Conservation (phyloP, 2,113 vertebrate species). For the Hippocampus abdominalis region DNA sequence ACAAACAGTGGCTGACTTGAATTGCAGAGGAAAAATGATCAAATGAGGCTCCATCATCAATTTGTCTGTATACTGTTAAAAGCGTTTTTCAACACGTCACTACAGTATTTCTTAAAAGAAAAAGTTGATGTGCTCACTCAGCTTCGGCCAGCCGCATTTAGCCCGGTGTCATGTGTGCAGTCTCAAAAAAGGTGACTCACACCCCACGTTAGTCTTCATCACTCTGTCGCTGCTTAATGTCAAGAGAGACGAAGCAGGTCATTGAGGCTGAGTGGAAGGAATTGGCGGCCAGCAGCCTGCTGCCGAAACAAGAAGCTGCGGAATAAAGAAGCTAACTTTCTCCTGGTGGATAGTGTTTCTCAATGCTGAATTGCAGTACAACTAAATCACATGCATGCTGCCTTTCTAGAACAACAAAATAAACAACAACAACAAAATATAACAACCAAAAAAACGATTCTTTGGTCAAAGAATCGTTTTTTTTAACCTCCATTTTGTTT, state of each 20-base stretch:
- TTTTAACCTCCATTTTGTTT: background rate
- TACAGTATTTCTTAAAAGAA: background rate
- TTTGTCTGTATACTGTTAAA: background rate
- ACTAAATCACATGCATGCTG: background rate
- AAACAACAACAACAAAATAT: too few species aligned
- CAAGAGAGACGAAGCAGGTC: slow-evolving; percentile 38
- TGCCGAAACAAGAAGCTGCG: slow-evolving; percentile 31
- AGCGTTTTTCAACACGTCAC: background rate
- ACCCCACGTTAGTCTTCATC: slow-evolving; percentile 43
- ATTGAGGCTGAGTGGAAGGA: slow-evolving; percentile 41
- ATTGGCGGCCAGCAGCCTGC: slow-evolving; percentile 13
- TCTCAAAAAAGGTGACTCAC: slow-evolving; percentile 46
- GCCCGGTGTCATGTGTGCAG: slow-evolving; percentile 41
- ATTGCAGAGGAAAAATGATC: background rate
- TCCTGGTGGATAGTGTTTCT: slow-evolving; percentile 5
- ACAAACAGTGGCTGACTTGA: background rate
- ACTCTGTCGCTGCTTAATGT: slow-evolving; percentile 16
- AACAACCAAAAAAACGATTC: too few species aligned
- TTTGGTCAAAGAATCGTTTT: background rate
- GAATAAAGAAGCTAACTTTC: slow-evolving; percentile 10
- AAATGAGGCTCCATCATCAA: background rate
- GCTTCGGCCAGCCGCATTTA: slow-evolving; percentile 26
- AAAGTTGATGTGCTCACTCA: slow-evolving; percentile 14
- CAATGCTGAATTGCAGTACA: background rate
- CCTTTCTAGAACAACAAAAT: background rate